These are phyloP conservation scores for Sitodiplosis mosellana DNA, from an alignment of 1,140 invertebrate species.

Conservation along the genomic window DNA sequence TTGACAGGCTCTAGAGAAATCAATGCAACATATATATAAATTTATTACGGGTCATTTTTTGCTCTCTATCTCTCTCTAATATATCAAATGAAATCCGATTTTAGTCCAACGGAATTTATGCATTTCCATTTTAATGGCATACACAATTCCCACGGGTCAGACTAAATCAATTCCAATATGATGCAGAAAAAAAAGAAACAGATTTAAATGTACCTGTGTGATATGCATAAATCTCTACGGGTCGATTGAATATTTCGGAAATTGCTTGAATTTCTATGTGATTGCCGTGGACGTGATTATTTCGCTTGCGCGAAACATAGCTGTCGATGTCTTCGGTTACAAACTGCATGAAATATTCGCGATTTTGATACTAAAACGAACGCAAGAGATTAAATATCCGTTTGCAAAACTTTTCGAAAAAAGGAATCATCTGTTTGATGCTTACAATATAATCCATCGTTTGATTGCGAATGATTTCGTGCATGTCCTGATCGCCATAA, in stretches of 20 bases:
- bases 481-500: conserved; percentile 88
- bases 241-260: conserved; percentile 81
- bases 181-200: too few species aligned
- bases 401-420: not conserved
- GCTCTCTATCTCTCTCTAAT: too few species aligned
- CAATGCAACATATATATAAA: too few species aligned
- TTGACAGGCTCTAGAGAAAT: too few species aligned
- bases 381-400: not conserved
- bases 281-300: conserved; percentile 73
- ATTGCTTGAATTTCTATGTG: conserved; percentile 90
- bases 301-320: conserved; percentile 64
- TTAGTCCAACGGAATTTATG: too few species aligned
- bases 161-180: not conserved
- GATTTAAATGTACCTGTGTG: conserved; percentile 39
- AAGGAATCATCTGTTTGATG: not conserved
- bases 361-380: conserved; percentile 39
- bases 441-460: conserved; percentile 89
- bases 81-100: too few species aligned
- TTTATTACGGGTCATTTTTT: too few species aligned
- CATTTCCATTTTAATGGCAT: too few species aligned
- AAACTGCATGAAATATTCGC: conserved; percentile 84
- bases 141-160: too few species aligned
- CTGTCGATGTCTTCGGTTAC: conserved; percentile 81
- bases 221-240: conserved; percentile 87
- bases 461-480: conserved; percentile 60